Conservation (phyloP, 2,888 invertebrate genomes). For the Stictocephala bisonia region DNA sequence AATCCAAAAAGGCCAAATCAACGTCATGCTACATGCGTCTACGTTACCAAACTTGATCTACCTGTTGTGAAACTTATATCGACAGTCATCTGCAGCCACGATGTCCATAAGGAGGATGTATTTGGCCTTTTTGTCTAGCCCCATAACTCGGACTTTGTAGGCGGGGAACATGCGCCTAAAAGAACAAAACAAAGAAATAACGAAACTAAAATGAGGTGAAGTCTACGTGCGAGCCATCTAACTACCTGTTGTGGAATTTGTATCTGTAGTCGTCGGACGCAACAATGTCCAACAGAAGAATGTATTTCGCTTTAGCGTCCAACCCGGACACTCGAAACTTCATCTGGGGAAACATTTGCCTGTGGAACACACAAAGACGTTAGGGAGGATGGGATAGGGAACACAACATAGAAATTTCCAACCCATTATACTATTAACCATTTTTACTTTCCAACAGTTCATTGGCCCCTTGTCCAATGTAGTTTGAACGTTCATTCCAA, state of each 20-base stretch:
- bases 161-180: conserved; percentile 98
- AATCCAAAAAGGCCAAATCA: conserved; percentile 45
- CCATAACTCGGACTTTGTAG: conserved; percentile 95
- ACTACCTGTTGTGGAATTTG: conserved; percentile 95
- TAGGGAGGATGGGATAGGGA: too few species aligned
- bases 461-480: too few species aligned
- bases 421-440: too few species aligned
- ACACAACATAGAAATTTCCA: too few species aligned
- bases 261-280: conserved; percentile 99
- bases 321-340: conserved; percentile 98
- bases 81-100: conserved; percentile 95
- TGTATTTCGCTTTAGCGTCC: conserved; percentile 99
- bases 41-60: conserved; percentile 64
- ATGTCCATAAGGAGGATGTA: conserved; percentile 98
- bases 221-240: conserved; percentile 46
- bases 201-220: conserved; percentile 51
- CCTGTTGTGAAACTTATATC: conserved; percentile 96
- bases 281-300: conserved; percentile 97
- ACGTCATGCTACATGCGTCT: conserved; percentile 33
- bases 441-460: too few species aligned
- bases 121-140: conserved; percentile 97
- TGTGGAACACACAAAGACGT: conserved; percentile 69
- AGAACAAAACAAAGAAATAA: conserved; percentile 60
- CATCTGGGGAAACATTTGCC: conserved; percentile 99
- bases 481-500: too few species aligned